Evolutionary conservation across 2,888 invertebrate species (phyloP), one percentile per base, ranked within the genome.

Genomic region (Synanthedon andrenaeformis): DNA sequence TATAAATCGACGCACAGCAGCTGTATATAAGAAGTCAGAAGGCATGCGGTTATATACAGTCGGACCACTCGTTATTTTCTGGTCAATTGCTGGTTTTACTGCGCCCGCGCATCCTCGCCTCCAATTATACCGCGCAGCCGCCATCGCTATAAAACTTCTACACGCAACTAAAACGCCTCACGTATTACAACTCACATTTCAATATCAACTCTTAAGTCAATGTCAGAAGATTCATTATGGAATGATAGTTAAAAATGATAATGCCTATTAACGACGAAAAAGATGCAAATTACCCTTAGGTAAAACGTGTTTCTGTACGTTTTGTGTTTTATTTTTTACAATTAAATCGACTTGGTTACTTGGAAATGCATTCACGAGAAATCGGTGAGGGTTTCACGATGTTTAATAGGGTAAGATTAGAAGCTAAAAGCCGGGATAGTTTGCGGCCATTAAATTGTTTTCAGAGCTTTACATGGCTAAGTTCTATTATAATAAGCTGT

Each of bases 391-490:
- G 81, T 70, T 76, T 77, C 78, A 78, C 75, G 77, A 79, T 76
- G 74, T 83, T 85, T 86, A 84, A 87, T 85, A 84, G 82, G 82
- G 77, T 82, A 76, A 85, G 85, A 87, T 86, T 86, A 85, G 75
- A 84, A 82, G 78, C 84, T 84, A 82, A 86, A 83, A 83, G 82
- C 76, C 74, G 74, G 72, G 64, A 76, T 67, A 73, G 66, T 70
- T 62, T 58, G 68, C 58, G 65, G 62, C 69, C 74, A 82, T 82
- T 82, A 77, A 79, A 82, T 69, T 70, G 64, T 77, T 77, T 77
- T 74, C 76, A 74, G 74, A 76, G 72, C 28, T 19, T 48, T 45
- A 35, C 69, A 69, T 62, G 69, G 66, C 64, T 70, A 62, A 67
- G 67, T 66, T 69, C 72, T 75, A n/a, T n/a, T n/a, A n/a, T n/a